Evolutionary conservation across 2,888 invertebrate species (phyloP).

Genomic region (Corbicula japonica): DNA sequence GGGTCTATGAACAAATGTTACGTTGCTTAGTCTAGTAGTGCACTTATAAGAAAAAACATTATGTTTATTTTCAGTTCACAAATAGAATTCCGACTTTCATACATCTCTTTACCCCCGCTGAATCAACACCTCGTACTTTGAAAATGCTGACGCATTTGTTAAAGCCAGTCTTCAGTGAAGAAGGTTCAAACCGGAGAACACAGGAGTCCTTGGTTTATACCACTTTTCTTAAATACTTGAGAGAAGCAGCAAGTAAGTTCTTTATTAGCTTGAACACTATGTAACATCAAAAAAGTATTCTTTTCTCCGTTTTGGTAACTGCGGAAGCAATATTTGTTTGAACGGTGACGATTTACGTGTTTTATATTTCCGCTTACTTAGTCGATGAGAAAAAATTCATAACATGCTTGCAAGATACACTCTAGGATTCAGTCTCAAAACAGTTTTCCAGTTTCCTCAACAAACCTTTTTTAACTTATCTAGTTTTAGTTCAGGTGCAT

Average conservation of each 20-base stretch:
- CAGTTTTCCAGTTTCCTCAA: too few species aligned
- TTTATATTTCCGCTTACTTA: too few species aligned
- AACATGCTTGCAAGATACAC: too few species aligned
- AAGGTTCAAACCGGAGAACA: conserved; percentile 41
- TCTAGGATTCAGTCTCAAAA: too few species aligned
- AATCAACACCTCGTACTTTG: conserved; percentile 15
- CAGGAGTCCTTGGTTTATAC: conserved; percentile 20
- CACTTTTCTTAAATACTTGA: conserved; percentile 40
- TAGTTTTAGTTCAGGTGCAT: too few species aligned
- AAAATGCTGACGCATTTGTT: conserved; percentile 31
- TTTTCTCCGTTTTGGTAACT: conserved; percentile 5
- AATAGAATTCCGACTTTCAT: conserved; percentile 18
- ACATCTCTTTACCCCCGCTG: conserved; percentile 36
- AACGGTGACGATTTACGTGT: neutral
- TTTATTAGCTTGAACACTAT: too few species aligned
- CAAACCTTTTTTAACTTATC: too few species aligned
- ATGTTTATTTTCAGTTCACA: conserved; percentile 30
- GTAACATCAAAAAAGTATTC: too few species aligned
- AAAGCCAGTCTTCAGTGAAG: conserved; percentile 31
- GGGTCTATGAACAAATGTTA: too few species aligned
- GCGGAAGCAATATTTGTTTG: neutral
- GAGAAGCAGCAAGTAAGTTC: conserved; percentile 43
- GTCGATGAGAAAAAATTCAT: too few species aligned
- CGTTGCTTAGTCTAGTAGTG: too few species aligned
- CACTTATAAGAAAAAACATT: too few species aligned